Base-by-base conservation (phyloP, 2,113 vertebrate genomes). In the Cottus gobio region DNA sequence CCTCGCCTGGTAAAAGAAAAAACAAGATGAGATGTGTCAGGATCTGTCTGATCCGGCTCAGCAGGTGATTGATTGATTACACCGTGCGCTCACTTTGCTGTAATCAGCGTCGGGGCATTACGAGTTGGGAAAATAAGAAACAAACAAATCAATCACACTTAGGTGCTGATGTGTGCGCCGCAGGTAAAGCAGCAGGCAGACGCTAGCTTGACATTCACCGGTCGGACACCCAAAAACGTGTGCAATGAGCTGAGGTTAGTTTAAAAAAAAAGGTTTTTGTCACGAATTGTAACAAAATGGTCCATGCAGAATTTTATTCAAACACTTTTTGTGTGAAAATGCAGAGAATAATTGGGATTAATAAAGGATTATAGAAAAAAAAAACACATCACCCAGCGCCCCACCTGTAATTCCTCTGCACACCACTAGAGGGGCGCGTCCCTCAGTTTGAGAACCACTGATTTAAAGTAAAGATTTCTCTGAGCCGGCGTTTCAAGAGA, bases 11-110 rank as follows among this genome's bases (percentile, higher is more conserved):
- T 34, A 34, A 50, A 34, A 24, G n/a, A 6, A 24, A 12, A 12
- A 1, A 16, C 28, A 15, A 10, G 56, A 46, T 61, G 71, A 62
- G 50, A 75, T 31, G 16, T 79, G 75, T 48, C 36, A 46, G 50
- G 52, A 28, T 75, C 12, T 56, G 36, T 82, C 70, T 54, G 52
- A 60, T 30, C 70, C 13, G 37, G 28, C 1, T 54, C 26, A 58
- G 22, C 20, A 39, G 18, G 68, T 48, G 82, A 79, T 12, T 65
- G 71, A 79, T 31, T 46, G 39, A 63, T 79, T 16, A 68, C 57
- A 28, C 2, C 3, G 26, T 6, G 31, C 1, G 24, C 39, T 71
- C 30, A 3, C 52, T 66, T n/a, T 12, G 18, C 31, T 18, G 30
- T 37, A 37, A 37, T 48, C n/a, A 58, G 5, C 56, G 16, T 58